Base-by-base conservation (phyloP, 2,888 invertebrate species). In the Lordiphosa fenestrarum region DNA sequence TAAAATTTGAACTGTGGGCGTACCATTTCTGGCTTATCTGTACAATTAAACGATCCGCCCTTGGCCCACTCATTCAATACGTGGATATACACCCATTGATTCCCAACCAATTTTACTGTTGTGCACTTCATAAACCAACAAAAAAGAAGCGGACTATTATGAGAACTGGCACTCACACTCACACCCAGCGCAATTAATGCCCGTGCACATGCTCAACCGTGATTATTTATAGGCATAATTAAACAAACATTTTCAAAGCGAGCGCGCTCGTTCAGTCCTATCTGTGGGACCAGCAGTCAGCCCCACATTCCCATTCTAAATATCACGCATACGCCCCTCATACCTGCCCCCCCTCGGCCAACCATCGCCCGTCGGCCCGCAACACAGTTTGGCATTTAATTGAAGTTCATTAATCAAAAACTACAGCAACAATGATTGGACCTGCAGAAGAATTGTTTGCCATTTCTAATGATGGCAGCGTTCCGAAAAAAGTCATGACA, bases 201-300 rank as follows among this genome's bases (percentile, higher is more conserved):
- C 62, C 23, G 23, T 23, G 23, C 23, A 56, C 81, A 75, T 69
- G 71, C 64, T 72, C 73, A 41, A 60, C 67, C 51, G 65, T 62
- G 78, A 78, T 80, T 80, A 70, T 82, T 82, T 80, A 74, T 82
- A 74, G 73, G 78, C 83, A 62, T 82, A 82, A 80, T 80, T 80
- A 75, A 78, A 60, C 65, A 70, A 84, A 69, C 70, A 60, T 54
- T 76, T 81, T 42, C 58, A 60, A 57, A 73, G 52, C 57, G 46
- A 53, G 25, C 58, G 38, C 49, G 38, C 44, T 40, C 51, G 47
- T 36, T 53, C 70, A 36, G 58, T 72, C 70, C 36, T 66, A 76
- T 57, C 48, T 58, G 46, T 41, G 39, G 53, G 42, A 1, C 15
- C 15, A 15, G 15, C 15, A 15, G 15, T 15, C 15, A 15, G 15